These are phyloP conservation scores for Notiomystis cincta DNA, from an alignment of 2,113 vertebrate species.

Conservation along the genomic window DNA sequence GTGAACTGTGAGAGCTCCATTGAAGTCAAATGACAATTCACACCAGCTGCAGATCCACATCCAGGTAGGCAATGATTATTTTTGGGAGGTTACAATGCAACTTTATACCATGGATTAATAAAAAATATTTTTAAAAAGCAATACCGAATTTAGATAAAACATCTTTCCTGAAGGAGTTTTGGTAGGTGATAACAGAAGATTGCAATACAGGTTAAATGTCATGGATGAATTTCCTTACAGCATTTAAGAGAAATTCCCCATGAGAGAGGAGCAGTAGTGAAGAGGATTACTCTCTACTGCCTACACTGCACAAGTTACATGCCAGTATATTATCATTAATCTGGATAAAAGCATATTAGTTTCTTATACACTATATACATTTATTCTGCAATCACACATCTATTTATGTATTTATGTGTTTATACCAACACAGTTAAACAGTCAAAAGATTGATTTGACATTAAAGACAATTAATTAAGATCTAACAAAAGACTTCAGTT, in stretches of 20 bases:
- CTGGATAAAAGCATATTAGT: not conserved
- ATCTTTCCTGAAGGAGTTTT: not conserved
- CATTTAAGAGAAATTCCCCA: not conserved
- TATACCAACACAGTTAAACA: rapidly evolving
- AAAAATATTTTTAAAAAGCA: not conserved
- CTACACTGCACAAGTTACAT: not conserved
- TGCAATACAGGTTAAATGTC: not conserved
- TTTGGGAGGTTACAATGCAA: not conserved
- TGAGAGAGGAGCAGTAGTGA: not conserved
- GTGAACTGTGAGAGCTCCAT: slow-evolving; percentile 1
- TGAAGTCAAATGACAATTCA: slow-evolving; percentile 40
- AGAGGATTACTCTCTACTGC: not conserved
- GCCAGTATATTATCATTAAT: not conserved
- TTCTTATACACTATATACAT: not conserved
- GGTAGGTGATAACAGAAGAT: not conserved
- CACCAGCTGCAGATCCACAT: not conserved
- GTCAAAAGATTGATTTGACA: not conserved
- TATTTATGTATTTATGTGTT: not conserved
- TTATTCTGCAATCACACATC: not conserved
- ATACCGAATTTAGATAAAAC: not conserved
- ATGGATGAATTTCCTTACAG: not conserved
- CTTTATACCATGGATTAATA: not conserved
- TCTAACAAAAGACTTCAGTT: not conserved
- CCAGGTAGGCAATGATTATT: not conserved
- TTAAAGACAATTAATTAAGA: not conserved